Evolutionary conservation across 2,888 invertebrate genomes (phyloP).

Genomic region (Agriopis aurantiaria): DNA sequence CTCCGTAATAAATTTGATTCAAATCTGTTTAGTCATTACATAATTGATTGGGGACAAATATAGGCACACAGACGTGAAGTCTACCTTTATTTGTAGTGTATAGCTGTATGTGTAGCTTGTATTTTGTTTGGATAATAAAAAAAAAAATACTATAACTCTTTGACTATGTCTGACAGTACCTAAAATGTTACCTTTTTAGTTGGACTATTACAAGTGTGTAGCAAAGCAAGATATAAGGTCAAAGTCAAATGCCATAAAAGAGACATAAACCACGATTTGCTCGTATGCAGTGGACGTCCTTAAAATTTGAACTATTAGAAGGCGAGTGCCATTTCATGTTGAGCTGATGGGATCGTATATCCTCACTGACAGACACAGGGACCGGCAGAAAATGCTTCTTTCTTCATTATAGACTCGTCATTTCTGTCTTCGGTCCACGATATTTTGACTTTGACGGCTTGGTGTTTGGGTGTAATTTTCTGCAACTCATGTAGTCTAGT

Average conservation of each 20-base stretch:
- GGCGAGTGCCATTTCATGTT: slow-evolving; percentile 30
- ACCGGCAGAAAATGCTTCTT: slow-evolving; percentile 3
- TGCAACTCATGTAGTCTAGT: too few species aligned
- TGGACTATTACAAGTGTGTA: not conserved
- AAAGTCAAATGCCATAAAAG: slow-evolving; percentile 38
- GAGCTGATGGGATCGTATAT: slow-evolving; percentile 31
- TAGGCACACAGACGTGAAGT: too few species aligned
- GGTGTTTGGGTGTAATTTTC: too few species aligned
- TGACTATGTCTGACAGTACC: too few species aligned
- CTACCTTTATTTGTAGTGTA: too few species aligned
- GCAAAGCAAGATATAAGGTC: slow-evolving; percentile 25
- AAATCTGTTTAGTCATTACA: too few species aligned
- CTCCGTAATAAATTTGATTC: too few species aligned
- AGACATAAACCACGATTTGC: slow-evolving; percentile 27
- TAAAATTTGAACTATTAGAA: slow-evolving; percentile 27
- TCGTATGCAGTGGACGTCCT: slow-evolving; percentile 14
- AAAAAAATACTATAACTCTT: too few species aligned
- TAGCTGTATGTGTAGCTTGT: too few species aligned
- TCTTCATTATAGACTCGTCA: slow-evolving; percentile 9
- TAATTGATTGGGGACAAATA: too few species aligned
- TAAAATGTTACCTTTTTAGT: too few species aligned
- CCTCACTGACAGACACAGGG: slow-evolving; percentile 9
- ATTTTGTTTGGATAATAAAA: too few species aligned
- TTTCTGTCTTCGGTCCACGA: not conserved
- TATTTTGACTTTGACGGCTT: not conserved